Evolutionary conservation across 2,113 vertebrate genomes (phyloP).

Genomic region (Melanocharis versteri): DNA sequence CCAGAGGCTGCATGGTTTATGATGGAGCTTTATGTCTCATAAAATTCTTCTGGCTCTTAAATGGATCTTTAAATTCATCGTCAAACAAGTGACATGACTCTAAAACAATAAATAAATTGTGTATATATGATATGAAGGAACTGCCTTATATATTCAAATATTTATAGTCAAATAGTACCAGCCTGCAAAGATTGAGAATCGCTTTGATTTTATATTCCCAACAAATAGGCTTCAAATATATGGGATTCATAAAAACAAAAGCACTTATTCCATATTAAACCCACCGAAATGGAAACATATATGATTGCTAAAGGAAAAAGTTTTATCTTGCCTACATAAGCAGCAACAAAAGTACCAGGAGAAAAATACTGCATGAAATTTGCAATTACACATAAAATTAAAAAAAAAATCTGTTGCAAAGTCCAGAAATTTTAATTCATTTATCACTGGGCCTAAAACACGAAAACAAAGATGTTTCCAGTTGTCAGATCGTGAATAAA

Average conservation of each 20-base stretch:
- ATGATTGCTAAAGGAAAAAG: neutral
- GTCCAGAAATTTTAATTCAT: neutral
- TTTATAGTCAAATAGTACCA: neutral
- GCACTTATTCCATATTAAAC: neutral
- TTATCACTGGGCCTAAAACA: neutral
- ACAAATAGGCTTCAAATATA: neutral
- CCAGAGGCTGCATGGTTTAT: neutral
- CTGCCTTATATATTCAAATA: neutral
- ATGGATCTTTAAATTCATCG: neutral
- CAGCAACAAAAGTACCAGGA: neutral
- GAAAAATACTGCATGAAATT: slow-evolving; percentile 8
- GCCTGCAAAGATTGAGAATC: neutral
- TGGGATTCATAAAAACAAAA: neutral
- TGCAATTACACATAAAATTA: neutral
- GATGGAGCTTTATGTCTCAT: neutral
- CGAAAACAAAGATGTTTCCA: slow-evolving; percentile 54
- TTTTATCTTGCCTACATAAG: neutral
- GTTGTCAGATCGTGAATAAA: slow-evolving; percentile 31
- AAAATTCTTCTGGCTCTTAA: neutral
- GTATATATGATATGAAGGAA: neutral
- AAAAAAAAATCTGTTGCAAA: neutral
- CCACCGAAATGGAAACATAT: neutral
- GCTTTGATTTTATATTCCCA: neutral
- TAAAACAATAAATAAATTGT: neutral
- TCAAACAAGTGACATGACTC: neutral